These are phyloP conservation scores for Pseudomyrmex sp. DNA, from an alignment of 1,140 invertebrate genomes.

Conservation along the genomic window DNA sequence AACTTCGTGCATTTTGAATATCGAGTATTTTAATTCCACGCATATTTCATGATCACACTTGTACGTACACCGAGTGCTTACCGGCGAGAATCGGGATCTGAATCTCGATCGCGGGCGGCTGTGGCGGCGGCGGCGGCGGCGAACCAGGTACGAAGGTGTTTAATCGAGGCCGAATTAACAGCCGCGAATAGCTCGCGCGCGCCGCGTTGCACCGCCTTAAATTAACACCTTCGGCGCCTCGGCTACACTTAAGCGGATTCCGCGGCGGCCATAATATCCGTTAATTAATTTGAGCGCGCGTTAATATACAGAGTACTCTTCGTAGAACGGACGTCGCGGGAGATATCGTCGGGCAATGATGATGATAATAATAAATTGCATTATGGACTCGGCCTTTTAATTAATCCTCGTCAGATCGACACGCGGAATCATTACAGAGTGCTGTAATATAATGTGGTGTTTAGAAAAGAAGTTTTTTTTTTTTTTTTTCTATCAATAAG, in stretches of 20 bases:
- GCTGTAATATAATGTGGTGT: neutral
- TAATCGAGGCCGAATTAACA: slow-evolving; percentile 44
- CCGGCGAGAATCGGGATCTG: slow-evolving; percentile 10
- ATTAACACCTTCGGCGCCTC: slow-evolving; percentile 46
- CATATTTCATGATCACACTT: neutral
- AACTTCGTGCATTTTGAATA: neutral
- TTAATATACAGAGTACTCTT: slow-evolving; percentile 43
- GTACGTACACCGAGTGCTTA: neutral
- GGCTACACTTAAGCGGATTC: slow-evolving; percentile 55
- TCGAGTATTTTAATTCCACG: neutral
- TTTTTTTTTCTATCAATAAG: neutral
- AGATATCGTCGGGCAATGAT: slow-evolving; percentile 25
- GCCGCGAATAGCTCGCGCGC: slow-evolving; percentile 43
- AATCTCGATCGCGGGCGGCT: slow-evolving; percentile 11
- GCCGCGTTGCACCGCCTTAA: slow-evolving; percentile 31
- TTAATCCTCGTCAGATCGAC: slow-evolving; percentile 19
- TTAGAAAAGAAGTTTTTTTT: too few species aligned
- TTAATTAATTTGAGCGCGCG: slow-evolving; percentile 53
- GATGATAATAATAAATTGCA: slow-evolving; percentile 41
- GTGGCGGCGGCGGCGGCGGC: neutral
- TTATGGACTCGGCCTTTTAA: slow-evolving; percentile 26
- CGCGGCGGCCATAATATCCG: slow-evolving; percentile 39
- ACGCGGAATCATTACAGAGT: slow-evolving; percentile 13
- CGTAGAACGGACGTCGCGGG: slow-evolving; percentile 19
- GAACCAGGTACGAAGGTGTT: slow-evolving; percentile 19